Evolutionary conservation across 1,140 invertebrate genomes (phyloP).

Genomic region (Aethina tumida): DNA sequence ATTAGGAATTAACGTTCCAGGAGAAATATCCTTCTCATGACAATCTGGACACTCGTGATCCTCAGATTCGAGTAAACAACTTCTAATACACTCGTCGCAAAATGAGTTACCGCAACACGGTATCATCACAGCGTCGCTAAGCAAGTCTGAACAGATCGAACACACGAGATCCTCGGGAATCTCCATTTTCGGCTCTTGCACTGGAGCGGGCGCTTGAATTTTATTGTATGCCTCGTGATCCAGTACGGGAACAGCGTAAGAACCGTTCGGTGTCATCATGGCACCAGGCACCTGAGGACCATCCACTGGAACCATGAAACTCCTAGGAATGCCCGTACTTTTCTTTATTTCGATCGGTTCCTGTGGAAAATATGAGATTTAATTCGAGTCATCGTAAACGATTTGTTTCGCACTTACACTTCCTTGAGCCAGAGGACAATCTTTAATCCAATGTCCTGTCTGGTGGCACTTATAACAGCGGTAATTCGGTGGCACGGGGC

Average conservation of each 20-base stretch:
- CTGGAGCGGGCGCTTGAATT: slow-evolving; percentile 41
- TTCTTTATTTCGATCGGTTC: slow-evolving; percentile 75
- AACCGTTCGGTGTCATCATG: slow-evolving; percentile 86
- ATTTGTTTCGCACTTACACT: slow-evolving; percentile 39
- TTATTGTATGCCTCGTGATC: slow-evolving; percentile 67
- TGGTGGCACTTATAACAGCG: slow-evolving; percentile 88
- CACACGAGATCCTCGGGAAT: slow-evolving; percentile 89
- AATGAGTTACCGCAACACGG: slow-evolving; percentile 96
- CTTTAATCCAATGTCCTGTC: slow-evolving; percentile 91
- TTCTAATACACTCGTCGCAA: slow-evolving; percentile 96
- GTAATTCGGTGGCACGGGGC: slow-evolving; percentile 81
- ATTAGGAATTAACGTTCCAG: slow-evolving; percentile 88
- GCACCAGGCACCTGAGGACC: slow-evolving; percentile 83
- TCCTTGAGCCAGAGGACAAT: slow-evolving; percentile 65
- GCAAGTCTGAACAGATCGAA: slow-evolving; percentile 83
- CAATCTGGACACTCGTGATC: slow-evolving; percentile 92
- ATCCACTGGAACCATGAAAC: slow-evolving; percentile 90
- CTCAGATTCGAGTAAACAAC: slow-evolving; percentile 80
- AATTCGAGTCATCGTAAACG: not conserved
- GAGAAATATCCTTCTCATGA: slow-evolving; percentile 83
- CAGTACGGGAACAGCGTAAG: slow-evolving; percentile 82
- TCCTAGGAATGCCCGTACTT: slow-evolving; percentile 94
- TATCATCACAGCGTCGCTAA: slow-evolving; percentile 92
- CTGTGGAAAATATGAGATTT: slow-evolving; percentile 32
- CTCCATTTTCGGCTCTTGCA: slow-evolving; percentile 55